A percentile compares a stretch with the other conserved stretches of the same genome.
These are phyloP conservation scores for Patiria miniata DNA, from an alignment of 35 echinoderm and acorn worm species.

Conservation along the genomic window DNA sequence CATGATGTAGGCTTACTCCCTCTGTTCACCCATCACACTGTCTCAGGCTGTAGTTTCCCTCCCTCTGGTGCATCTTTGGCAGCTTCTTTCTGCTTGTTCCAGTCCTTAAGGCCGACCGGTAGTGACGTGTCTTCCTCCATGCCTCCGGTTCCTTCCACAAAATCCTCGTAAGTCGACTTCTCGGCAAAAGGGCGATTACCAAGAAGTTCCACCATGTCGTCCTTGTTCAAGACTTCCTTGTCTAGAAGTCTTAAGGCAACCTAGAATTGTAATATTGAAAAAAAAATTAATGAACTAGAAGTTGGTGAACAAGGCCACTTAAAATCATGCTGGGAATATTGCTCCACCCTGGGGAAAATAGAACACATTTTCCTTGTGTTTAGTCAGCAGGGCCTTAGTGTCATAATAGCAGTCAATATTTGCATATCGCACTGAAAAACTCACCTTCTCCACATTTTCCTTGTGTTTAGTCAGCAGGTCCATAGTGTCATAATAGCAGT, in stretches of 20 bases:
- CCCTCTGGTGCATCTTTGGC: conserved; percentile 40
- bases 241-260: conserved; percentile 90
- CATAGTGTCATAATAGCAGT: too few species aligned
- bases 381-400: too few species aligned
- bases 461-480: too few species aligned
- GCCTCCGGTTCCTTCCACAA: conserved; percentile 96
- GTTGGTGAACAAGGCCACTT: too few species aligned
- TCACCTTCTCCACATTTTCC: too few species aligned
- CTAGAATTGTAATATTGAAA: conserved; percentile 28
- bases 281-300: too few species aligned
- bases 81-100: conserved; percentile 88
- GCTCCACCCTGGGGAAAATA: too few species aligned
- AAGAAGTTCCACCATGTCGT: conserved; percentile 96
- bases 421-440: too few species aligned
- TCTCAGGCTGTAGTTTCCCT: conserved; percentile 5
- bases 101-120: conserved; percentile 87
- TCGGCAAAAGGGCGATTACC: conserved; percentile 90
- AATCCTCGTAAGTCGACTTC: conserved; percentile 97
- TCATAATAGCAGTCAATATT: too few species aligned
- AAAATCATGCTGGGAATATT: too few species aligned
- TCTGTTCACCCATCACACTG: background rate
- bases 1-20: background rate
- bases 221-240: conserved; percentile 88
- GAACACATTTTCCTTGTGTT: too few species aligned
- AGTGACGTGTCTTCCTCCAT: conserved; percentile 92